Evolutionary conservation across 2,888 invertebrate species (phyloP).

Genomic region (Harpalus rufipes): DNA sequence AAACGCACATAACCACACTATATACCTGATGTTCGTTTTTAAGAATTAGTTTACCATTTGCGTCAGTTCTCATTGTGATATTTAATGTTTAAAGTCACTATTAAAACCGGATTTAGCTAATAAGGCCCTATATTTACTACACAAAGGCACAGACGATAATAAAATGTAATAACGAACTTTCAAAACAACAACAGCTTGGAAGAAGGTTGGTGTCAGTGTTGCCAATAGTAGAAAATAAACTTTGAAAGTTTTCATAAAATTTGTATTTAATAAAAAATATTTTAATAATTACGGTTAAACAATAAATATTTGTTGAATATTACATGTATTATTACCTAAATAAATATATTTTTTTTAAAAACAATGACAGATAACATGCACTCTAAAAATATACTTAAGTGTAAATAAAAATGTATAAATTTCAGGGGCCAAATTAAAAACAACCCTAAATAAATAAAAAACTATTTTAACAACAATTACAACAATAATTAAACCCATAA

Average conservation of each 20-base stretch:
- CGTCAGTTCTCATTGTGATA: conserved; percentile 73
- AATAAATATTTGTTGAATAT: no score
- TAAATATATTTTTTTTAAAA: no score
- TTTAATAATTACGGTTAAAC: not conserved
- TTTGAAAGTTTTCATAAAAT: not conserved
- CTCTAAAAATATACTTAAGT: no score
- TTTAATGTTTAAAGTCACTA: conserved; percentile 16
- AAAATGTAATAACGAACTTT: conserved; percentile 19
- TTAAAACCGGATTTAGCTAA: not conserved
- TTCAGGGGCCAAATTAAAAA: not conserved
- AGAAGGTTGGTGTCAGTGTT: not conserved
- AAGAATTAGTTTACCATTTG: conserved; percentile 71
- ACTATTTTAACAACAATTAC: not conserved
- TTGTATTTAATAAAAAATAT: not conserved
- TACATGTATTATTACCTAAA: no score
- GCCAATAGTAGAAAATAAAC: conserved; percentile 1
- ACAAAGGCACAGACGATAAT: not conserved
- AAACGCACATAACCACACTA: conserved; percentile 24
- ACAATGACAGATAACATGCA: no score
- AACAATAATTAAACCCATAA: not conserved
- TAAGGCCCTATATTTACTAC: not conserved
- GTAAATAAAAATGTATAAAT: not conserved
- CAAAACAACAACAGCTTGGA: conserved; percentile 38
- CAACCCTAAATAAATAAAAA: not conserved
- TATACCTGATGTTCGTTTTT: conserved; percentile 74